Evolutionary conservation across 2,888 invertebrate species (phyloP), one percentile per base, ranked within the genome.

Genomic region (Drosophila maculinotata): DNA sequence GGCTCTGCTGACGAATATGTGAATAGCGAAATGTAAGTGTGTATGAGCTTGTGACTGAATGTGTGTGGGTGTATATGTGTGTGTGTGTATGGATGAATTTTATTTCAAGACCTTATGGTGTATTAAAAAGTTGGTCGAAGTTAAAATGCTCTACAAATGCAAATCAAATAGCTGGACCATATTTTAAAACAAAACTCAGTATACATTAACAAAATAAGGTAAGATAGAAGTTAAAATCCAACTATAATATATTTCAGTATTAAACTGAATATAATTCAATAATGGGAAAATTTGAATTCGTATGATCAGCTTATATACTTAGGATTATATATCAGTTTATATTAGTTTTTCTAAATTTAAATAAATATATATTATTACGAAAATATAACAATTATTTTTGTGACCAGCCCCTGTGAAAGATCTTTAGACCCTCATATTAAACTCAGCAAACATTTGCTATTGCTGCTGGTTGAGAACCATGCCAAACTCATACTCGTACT

Each of bases 1-100:
- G 41, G 33, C 45, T 54, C 53, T 53, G 48, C 76, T 52, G 72
- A 75, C 69, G 72, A 76, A 73, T 65, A 75, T 75, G 70, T 73
- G 76, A 65, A 70, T 75, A 59, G 41, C 44, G 39, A 47, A 73
- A 36, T 59, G 45, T 20, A 26, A 31, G 49, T 58, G 58, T 58
- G 33, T 44, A 54, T 47, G 58, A 30, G 45, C 33, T 1, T 41
- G 60, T 44, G 44, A 48, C 49, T 44, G 62, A 60, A 54, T 33
- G 45, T 14, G 52, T 20, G 20, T 31, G 12, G 6, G 52, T 58
- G 42, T 62, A 66, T 39, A 39, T 48, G 54, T 62, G 60, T 45
- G 49, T 39, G 48, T 36, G 59, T 56, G 58, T 53, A 63, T 57
- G 68, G 14, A 62, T 47, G 69, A 77, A 77, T 80, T 86, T 71